phyloP scores from a whole-genome alignment of 2,797 vertebrate species.

The Benthosema pterotum region DNA sequence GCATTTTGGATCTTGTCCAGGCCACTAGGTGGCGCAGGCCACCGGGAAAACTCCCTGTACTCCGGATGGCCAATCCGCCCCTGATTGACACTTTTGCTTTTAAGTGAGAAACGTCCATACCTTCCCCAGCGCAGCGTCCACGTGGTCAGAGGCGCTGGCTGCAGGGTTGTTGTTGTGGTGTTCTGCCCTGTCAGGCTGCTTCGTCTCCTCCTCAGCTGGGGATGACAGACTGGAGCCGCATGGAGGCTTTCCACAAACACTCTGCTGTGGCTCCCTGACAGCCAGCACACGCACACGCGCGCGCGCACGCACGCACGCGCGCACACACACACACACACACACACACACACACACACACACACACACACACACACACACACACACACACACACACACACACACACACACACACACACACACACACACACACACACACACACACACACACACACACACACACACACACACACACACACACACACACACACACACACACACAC shows the following conservation, averaged over 20 bases:
- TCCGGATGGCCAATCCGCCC: too few relatives aligned
- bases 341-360: not conserved
- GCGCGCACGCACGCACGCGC: not conserved
- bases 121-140: constrained; percentile 44
- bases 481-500: too few relatives aligned
- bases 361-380: not conserved
- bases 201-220: constrained; percentile 79
- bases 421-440: constrained; percentile 19
- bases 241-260: constrained; percentile 21
- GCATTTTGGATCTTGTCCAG: too few relatives aligned
- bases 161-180: constrained; percentile 22
- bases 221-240: constrained; percentile 59
- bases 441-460: constrained; percentile 8
- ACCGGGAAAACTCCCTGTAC: too few relatives aligned
- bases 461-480: not conserved
- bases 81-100: too few relatives aligned
- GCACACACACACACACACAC: not conserved
- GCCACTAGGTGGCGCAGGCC: too few relatives aligned
- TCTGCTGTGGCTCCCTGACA: constrained; percentile 58
- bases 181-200: constrained; percentile 47
- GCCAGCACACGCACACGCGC: constrained; percentile 31
- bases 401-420: not conserved
- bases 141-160: constrained; percentile 42
- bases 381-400: constrained; percentile 11
- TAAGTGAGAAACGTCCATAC: too few relatives aligned